A percentile compares a stretch with the other conserved stretches of the same genome.
Evolutionary conservation across 2,113 vertebrate species (phyloP).

Genomic region (Camelus dromedarius): DNA sequence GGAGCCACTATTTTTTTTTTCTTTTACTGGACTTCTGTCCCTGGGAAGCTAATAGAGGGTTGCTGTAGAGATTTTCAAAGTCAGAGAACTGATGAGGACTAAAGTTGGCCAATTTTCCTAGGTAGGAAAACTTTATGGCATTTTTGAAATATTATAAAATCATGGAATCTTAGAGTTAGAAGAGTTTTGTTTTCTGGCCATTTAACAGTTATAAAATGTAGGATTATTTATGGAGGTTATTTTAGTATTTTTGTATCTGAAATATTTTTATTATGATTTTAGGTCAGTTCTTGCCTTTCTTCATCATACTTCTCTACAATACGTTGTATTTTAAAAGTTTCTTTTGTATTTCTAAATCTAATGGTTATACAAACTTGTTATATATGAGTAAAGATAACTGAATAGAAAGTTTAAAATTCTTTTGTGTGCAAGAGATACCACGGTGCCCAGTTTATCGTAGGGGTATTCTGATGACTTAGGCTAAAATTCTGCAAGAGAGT

Average conservation of each 20-base stretch:
- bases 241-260: constrained; percentile 18
- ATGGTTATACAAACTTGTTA: background rate
- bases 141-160: background rate
- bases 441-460: background rate
- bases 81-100: background rate
- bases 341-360: constrained; percentile 32
- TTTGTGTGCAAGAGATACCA: background rate
- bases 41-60: background rate
- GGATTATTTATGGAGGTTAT: background rate
- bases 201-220: background rate
- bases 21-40: background rate
- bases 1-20: background rate
- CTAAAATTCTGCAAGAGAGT: background rate
- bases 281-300: background rate
- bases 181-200: constrained; percentile 32
- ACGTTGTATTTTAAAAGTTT: background rate
- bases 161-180: background rate
- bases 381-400: background rate
- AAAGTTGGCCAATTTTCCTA: background rate
- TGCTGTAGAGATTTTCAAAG: background rate
- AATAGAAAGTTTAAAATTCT: background rate
- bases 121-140: background rate
- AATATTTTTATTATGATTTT: constrained; percentile 6
- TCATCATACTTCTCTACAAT: background rate
- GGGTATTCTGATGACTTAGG: background rate